Evolutionary conservation across 2,888 invertebrate species (phyloP).

Genomic region (Trissolcus brochymenae): DNA sequence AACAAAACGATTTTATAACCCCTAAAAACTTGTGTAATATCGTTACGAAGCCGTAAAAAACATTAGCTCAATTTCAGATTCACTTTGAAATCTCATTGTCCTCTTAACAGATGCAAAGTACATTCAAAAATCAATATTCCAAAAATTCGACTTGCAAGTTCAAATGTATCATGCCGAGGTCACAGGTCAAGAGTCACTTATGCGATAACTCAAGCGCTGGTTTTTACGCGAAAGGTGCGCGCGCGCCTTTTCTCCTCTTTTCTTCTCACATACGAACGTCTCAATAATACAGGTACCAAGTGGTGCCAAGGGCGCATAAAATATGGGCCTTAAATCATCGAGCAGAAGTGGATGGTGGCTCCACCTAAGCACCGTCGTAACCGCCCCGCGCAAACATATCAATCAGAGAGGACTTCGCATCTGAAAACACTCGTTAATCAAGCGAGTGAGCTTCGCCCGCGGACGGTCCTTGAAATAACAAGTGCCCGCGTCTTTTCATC

Average conservation of each 20-base stretch:
- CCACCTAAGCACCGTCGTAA: conserved; percentile 69
- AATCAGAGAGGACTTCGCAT: conserved; percentile 70
- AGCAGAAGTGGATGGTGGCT: conserved; percentile 70
- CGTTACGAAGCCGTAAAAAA: background rate
- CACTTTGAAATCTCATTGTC: conserved; percentile 17
- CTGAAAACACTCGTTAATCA: conserved; percentile 69
- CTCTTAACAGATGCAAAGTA: background rate
- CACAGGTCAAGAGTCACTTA: conserved; percentile 55
- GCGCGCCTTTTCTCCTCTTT: conserved; percentile 49
- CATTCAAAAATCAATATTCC: conserved; percentile 2
- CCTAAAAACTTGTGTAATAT: conserved; percentile 60
- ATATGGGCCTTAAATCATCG: conserved; percentile 76
- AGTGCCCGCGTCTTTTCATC: conserved; percentile 49
- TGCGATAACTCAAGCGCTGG: conserved; percentile 58
- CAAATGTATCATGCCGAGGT: conserved; percentile 21
- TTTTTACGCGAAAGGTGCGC: conserved; percentile 50
- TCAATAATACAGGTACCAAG: conserved; percentile 68
- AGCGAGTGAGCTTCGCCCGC: conserved; percentile 47
- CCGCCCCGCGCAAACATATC: conserved; percentile 74
- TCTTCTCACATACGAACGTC: conserved; percentile 66
- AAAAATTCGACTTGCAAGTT: conserved; percentile 24
- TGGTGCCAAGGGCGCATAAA: conserved; percentile 73
- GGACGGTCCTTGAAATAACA: conserved; percentile 54
- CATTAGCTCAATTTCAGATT: no score
- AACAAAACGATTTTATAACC: conserved; percentile 58